A percentile compares a stretch with the other conserved stretches of the same genome.
Evolutionary conservation across 2,888 invertebrate species (phyloP).

Genomic region (Epistrophe eligans): DNA sequence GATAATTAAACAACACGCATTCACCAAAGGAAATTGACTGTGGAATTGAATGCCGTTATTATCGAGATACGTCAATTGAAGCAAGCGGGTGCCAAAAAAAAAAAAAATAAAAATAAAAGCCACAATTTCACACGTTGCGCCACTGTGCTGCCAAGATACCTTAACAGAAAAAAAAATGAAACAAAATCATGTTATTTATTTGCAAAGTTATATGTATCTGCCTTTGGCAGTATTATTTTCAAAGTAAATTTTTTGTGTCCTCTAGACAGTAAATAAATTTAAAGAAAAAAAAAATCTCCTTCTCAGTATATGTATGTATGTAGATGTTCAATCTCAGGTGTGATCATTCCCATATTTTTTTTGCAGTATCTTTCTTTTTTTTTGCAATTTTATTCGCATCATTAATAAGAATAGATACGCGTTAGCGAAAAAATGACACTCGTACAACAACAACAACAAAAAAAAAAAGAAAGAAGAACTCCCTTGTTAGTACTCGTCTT

Average conservation of each 20-base stretch:
- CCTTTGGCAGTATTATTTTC: neutral
- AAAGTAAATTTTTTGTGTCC: neutral
- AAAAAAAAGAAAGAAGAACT: neutral
- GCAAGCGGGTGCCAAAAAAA: slow-evolving; percentile 9
- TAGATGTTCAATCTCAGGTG: slow-evolving; percentile 20
- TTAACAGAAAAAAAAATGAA: neutral
- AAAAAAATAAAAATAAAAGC: slow-evolving; percentile 29
- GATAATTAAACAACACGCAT: slow-evolving; percentile 56
- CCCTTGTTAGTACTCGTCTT: slow-evolving; percentile 21
- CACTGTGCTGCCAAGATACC: too few relatives aligned
- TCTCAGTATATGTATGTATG: neutral
- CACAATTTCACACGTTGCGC: neutral
- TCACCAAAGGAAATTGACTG: slow-evolving; percentile 33
- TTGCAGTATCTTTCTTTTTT: neutral
- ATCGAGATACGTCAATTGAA: slow-evolving; percentile 32
- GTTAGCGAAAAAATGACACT: slow-evolving; percentile 7
- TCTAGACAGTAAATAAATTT: slow-evolving; percentile 21
- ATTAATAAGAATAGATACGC: slow-evolving; percentile 19
- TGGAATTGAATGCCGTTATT: slow-evolving; percentile 20
- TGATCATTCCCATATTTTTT: slow-evolving; percentile 22
- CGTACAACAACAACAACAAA: neutral
- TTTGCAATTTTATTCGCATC: slow-evolving; percentile 24
- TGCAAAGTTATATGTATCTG: neutral
- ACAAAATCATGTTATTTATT: slow-evolving; percentile 32
- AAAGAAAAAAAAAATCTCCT: neutral